phyloP scores from a whole-genome alignment of 2,888 invertebrate genomes.

The Sarcophaga carnaria region DNA sequence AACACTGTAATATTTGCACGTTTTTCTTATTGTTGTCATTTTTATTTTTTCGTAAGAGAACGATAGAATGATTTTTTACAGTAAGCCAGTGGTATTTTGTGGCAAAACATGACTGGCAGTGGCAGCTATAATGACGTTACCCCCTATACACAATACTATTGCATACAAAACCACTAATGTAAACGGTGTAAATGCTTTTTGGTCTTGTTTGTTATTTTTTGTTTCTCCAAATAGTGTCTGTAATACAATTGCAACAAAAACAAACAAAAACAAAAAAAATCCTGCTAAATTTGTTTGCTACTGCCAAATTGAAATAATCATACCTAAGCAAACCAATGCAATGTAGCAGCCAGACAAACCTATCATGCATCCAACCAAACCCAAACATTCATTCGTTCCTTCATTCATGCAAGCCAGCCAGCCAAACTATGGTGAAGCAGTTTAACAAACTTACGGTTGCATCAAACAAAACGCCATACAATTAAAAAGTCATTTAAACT shows the following conservation, averaged over 20 bases:
- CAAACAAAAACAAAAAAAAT: conserved; percentile 26
- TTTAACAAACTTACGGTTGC: conserved; percentile 12
- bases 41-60: not conserved
- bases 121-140: conserved; percentile 63
- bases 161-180: conserved; percentile 1
- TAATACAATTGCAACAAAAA: conserved; percentile 25
- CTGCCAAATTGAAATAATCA: conserved; percentile 57
- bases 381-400: conserved; percentile 22
- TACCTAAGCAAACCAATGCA: conserved; percentile 40
- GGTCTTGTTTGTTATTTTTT: not conserved
- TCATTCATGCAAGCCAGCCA: not conserved
- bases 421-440: not conserved
- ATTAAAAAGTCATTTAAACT: conserved; percentile 62
- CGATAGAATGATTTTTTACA: conserved; percentile 46
- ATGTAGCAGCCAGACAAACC: not conserved
- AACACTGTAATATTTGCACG: not conserved
- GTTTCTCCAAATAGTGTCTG: conserved; percentile 42
- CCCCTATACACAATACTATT: conserved; percentile 10
- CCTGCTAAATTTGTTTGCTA: conserved; percentile 42
- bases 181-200: conserved; percentile 26
- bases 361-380: conserved; percentile 37
- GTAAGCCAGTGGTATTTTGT: conserved; percentile 61
- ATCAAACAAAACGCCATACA: conserved; percentile 41
- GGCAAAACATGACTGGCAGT: conserved; percentile 55
- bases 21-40: conserved; percentile 2